Percentiles rank a stretch among this genome's conserved stretches.
Conservation (phyloP, 1,140 invertebrate genomes). For the Matsumurasca onukii region DNA sequence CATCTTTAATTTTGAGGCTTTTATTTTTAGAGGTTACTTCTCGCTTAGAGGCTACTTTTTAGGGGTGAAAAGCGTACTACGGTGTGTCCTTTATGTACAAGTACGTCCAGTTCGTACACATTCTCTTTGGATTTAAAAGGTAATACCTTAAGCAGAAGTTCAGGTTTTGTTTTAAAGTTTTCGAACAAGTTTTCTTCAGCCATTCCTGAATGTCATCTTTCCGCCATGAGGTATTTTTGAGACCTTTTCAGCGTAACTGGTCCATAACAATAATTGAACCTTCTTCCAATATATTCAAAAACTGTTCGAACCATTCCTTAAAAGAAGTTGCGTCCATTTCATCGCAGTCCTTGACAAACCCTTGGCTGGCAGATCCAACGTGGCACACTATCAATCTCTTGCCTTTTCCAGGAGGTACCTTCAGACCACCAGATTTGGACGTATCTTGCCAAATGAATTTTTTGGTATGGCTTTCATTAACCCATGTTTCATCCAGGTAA, state of each 20-base stretch:
- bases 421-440: background rate
- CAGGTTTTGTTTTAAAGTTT: background rate
- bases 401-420: background rate
- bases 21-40: no score
- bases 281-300: slow-evolving; percentile 5
- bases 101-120: slow-evolving; percentile 2
- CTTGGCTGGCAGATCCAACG: background rate
- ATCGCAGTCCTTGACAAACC: background rate
- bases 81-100: no score
- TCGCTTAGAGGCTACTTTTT: slow-evolving; percentile 40
- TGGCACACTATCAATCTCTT: background rate
- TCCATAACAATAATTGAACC: background rate
- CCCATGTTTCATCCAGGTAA: no score
- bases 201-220: no score
- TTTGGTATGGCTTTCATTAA: no score
- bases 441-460: no score
- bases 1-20: no score
- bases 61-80: slow-evolving; percentile 42
- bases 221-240: background rate
- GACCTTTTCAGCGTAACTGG: background rate
- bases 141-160: background rate
- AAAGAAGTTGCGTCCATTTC: no score
- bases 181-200: background rate
- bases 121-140: slow-evolving; percentile 1
- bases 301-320: slow-evolving; percentile 1